These are phyloP conservation scores for Polyodon spathula DNA, from an alignment of 2,113 vertebrate species.

Conservation along the genomic window DNA sequence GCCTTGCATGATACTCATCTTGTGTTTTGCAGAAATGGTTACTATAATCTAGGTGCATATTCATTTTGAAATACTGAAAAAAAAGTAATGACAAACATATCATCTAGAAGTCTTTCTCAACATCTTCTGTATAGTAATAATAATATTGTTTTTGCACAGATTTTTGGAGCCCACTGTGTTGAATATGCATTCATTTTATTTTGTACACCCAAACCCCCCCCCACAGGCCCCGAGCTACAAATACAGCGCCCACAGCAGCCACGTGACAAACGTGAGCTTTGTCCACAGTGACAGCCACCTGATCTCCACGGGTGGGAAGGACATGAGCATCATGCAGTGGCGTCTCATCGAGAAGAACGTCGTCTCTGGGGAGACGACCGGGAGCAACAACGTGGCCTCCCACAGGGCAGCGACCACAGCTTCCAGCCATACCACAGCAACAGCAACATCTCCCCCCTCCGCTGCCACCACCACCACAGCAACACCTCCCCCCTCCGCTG, in stretches of 20 bases:
- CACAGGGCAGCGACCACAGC: slow-evolving; percentile 13
- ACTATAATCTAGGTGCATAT: no score
- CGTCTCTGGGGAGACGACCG: slow-evolving; percentile 45
- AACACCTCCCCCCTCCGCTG: slow-evolving; percentile 3
- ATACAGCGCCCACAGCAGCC: slow-evolving; percentile 95
- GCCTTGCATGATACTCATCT: no score
- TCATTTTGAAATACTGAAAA: no score
- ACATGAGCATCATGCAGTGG: slow-evolving; percentile 97
- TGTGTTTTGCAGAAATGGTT: no score
- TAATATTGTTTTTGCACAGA: background rate
- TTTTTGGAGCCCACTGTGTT: background rate
- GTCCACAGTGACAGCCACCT: slow-evolving; percentile 79
- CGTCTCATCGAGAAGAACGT: slow-evolving; percentile 76
- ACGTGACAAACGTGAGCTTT: slow-evolving; percentile 97
- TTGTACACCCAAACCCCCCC: slow-evolving; percentile 30
- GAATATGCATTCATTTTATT: background rate
- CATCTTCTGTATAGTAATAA: no score
- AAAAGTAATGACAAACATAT: no score
- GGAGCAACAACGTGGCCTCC: slow-evolving; percentile 39
- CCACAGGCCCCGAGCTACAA: slow-evolving; percentile 88
- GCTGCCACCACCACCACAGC: slow-evolving; percentile 36
- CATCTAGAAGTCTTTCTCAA: no score
- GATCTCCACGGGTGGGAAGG: slow-evolving; percentile 93
- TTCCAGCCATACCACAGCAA: slow-evolving; percentile 37
- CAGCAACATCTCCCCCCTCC: slow-evolving; percentile 31